phyloP scores from a whole-genome alignment of 2,113 vertebrate species.

The Oreochromis niloticus region DNA sequence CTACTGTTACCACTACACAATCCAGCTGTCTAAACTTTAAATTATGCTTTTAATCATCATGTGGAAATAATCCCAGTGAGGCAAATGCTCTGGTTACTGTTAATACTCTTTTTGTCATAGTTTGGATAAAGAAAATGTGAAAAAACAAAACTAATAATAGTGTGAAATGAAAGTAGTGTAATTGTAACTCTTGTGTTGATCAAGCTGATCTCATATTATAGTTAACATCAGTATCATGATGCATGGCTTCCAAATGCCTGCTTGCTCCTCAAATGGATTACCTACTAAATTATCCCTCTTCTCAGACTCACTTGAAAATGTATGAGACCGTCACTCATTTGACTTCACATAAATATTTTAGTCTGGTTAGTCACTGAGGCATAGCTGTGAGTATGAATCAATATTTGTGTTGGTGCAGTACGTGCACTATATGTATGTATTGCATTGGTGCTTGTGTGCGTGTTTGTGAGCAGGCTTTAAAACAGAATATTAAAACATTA shows the following conservation, averaged over 20 bases:
- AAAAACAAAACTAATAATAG: not conserved
- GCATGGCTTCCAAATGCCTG: not conserved
- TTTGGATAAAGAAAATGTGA: not conserved
- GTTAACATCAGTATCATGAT: not conserved
- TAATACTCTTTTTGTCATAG: not conserved
- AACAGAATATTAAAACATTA: slow-evolving; percentile 57
- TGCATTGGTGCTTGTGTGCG: not conserved
- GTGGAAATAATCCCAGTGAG: not conserved
- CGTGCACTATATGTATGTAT: not conserved
- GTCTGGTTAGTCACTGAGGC: slow-evolving; percentile 22
- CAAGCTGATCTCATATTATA: slow-evolving; percentile 7
- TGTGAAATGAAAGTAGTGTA: not conserved
- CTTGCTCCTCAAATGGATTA: slow-evolving; percentile 9
- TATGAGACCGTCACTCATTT: slow-evolving; percentile 25
- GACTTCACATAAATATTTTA: slow-evolving; percentile 45
- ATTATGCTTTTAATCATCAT: not conserved
- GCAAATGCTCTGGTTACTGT: not conserved
- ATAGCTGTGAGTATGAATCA: slow-evolving; percentile 36
- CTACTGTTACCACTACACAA: not conserved
- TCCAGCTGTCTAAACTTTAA: not conserved
- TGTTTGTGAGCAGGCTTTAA: slow-evolving; percentile 31
- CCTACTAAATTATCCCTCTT: slow-evolving; percentile 31
- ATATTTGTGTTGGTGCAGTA: not conserved
- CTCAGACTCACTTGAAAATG: slow-evolving; percentile 29
- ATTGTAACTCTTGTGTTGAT: not conserved